A percentile compares a stretch with the other conserved stretches of the same genome.
Conservation (phyloP, 1,140 invertebrate species). For the Platorchestia sp. region DNA sequence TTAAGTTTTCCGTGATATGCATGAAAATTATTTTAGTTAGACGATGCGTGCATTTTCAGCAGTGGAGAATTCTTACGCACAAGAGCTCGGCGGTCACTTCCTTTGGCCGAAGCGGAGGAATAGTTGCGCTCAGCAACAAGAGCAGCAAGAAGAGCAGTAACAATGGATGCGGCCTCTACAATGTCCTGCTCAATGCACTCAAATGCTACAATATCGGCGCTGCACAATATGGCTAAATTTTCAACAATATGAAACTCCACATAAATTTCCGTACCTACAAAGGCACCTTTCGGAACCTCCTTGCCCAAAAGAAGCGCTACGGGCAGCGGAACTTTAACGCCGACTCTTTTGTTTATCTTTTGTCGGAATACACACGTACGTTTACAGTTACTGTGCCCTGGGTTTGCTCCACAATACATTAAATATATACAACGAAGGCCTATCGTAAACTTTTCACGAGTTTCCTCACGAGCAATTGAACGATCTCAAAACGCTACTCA, state of each 20-base stretch:
- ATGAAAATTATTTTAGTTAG: neutral
- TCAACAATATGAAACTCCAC: slow-evolving; percentile 43
- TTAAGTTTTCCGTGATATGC: neutral
- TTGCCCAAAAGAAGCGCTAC: slow-evolving; percentile 19
- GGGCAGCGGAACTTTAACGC: slow-evolving; percentile 30
- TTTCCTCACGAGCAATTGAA: neutral
- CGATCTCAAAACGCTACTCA: neutral
- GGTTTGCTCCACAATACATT: slow-evolving; percentile 8
- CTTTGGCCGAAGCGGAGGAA: neutral
- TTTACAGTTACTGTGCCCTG: neutral
- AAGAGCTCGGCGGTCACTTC: neutral
- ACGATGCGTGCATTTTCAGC: neutral
- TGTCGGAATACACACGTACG: slow-evolving; percentile 5
- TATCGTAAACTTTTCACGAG: neutral
- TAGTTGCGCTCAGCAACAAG: slow-evolving; percentile 15
- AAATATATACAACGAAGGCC: neutral
- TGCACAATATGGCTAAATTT: slow-evolving; percentile 49
- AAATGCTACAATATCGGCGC: slow-evolving; percentile 19
- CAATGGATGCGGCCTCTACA: slow-evolving; percentile 39
- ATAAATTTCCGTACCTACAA: slow-evolving; percentile 32
- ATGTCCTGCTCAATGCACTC: neutral
- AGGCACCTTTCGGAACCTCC: slow-evolving; percentile 48
- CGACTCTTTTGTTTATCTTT: slow-evolving; percentile 37
- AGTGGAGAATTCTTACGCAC: neutral
- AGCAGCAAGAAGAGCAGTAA: slow-evolving; percentile 36